phyloP scores from a whole-genome alignment of 2,888 invertebrate species.

The Azorinus chamasolen region DNA sequence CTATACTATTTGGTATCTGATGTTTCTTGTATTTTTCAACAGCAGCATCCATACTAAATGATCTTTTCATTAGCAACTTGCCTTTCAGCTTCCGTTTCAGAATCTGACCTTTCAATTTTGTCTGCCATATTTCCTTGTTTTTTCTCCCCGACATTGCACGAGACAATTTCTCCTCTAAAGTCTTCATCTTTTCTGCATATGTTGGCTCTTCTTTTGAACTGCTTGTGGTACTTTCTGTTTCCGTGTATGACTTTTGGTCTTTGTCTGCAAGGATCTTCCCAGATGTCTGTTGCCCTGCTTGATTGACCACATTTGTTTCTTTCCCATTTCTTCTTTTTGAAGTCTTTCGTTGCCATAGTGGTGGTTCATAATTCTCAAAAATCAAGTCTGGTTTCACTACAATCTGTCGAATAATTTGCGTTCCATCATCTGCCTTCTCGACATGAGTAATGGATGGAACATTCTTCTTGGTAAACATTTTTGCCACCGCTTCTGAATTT shows the following conservation, averaged over 20 bases:
- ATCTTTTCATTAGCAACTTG: conserved; percentile 84
- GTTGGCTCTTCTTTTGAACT: too few relatives aligned
- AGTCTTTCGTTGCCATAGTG: conserved; percentile 8
- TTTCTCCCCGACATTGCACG: not conserved
- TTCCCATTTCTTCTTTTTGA: not conserved
- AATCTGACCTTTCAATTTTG: conserved; percentile 69
- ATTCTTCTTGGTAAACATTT: conserved; percentile 25
- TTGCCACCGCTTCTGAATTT: conserved; percentile 36
- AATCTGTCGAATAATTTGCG: too few relatives aligned
- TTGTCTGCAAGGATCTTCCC: too few relatives aligned
- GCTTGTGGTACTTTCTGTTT: too few relatives aligned
- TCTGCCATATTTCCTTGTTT: conserved; percentile 52
- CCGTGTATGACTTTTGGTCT: too few relatives aligned
- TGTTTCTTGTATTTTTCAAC: conserved; percentile 12
- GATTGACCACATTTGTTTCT: too few relatives aligned
- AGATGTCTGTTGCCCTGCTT: too few relatives aligned
- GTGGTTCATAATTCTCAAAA: conserved; percentile 30
- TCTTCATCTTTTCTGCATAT: conserved; percentile 18
- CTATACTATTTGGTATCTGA: conserved; percentile 17
- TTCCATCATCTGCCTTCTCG: too few relatives aligned
- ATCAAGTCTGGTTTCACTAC: not conserved
- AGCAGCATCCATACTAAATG: conserved; percentile 80
- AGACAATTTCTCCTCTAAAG: conserved; percentile 7
- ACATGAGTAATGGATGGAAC: not conserved
- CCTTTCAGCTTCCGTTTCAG: conserved; percentile 79